Percentiles rank a stretch among this genome's conserved stretches.
Conservation (phyloP, 2,888 invertebrate genomes). For the Doris montereyensis region DNA sequence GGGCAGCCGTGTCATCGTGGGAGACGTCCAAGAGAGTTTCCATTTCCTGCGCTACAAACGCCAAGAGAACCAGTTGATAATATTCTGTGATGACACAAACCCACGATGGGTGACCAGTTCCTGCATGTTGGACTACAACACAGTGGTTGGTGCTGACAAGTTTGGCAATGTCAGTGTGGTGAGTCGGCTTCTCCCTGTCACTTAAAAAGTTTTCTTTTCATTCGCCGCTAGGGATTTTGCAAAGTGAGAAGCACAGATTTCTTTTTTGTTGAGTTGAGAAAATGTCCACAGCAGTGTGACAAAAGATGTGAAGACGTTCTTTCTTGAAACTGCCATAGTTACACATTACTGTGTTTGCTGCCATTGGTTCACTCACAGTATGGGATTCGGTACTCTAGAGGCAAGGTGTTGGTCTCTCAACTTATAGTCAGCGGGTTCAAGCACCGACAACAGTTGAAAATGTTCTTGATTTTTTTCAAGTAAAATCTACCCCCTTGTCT, state of each 20-base stretch:
- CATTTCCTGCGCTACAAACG: conserved; percentile 96
- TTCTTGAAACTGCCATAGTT: not conserved
- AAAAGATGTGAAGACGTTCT: not conserved
- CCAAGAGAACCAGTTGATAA: conserved; percentile 95
- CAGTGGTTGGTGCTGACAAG: conserved; percentile 96
- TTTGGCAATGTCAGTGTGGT: conserved; percentile 96
- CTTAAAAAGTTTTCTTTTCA: too few relatives aligned
- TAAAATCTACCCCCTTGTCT: too few relatives aligned
- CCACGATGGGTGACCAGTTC: conserved; percentile 96
- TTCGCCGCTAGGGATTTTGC: too few relatives aligned
- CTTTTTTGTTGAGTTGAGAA: too few relatives aligned
- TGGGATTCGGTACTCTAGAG: too few relatives aligned
- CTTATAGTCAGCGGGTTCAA: too few relatives aligned
- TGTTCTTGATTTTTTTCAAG: too few relatives aligned
- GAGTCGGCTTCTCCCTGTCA: too few relatives aligned
- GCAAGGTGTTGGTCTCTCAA: too few relatives aligned
- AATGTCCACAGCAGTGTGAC: too few relatives aligned
- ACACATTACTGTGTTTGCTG: not conserved
- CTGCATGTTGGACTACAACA: conserved; percentile 94
- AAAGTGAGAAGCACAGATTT: too few relatives aligned
- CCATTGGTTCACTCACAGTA: not conserved
- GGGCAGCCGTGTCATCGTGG: conserved; percentile 94
- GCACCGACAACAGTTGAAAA: too few relatives aligned
- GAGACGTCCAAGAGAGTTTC: conserved; percentile 93
- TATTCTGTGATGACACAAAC: conserved; percentile 98